A percentile compares a stretch with the other conserved stretches of the same genome.
Conservation (phyloP, 2,113 vertebrate genomes). For the Cyanoramphus novaezelandiae region DNA sequence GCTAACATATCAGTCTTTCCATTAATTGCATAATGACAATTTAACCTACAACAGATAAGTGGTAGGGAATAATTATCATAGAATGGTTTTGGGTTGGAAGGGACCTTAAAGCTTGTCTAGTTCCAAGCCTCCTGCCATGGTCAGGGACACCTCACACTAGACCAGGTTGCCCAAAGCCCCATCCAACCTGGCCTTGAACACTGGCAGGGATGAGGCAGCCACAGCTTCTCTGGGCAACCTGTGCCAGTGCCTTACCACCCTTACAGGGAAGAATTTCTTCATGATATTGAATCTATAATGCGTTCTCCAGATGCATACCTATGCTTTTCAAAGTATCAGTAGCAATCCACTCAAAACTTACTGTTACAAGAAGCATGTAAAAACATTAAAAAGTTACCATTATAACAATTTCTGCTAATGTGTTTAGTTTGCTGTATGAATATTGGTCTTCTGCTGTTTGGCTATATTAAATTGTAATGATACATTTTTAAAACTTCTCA, state of each 20-base stretch:
- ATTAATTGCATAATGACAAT: constrained; percentile 30
- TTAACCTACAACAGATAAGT: constrained; percentile 43
- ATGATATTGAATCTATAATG: not conserved
- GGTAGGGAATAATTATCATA: not conserved
- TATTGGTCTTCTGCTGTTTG: not conserved
- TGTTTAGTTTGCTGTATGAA: not conserved
- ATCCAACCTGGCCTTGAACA: not conserved
- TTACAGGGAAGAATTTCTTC: not conserved
- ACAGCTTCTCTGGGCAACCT: not conserved
- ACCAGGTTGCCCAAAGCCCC: not conserved
- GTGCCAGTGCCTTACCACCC: not conserved
- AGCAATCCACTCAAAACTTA: not conserved
- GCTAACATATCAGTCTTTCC: constrained; percentile 9
- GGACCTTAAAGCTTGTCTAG: not conserved
- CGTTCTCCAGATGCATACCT: not conserved
- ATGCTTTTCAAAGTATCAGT: not conserved
- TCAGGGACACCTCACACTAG: not conserved
- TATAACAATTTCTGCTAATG: not conserved
- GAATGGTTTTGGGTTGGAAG: not conserved
- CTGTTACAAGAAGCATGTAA: not conserved
- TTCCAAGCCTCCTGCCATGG: not conserved
- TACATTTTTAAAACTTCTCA: not conserved
- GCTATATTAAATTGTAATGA: not conserved
- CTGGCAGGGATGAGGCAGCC: not conserved
- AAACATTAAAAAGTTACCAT: not conserved